Evolutionary conservation across 2,888 invertebrate species (phyloP).

Genomic region (Arenicola marina): DNA sequence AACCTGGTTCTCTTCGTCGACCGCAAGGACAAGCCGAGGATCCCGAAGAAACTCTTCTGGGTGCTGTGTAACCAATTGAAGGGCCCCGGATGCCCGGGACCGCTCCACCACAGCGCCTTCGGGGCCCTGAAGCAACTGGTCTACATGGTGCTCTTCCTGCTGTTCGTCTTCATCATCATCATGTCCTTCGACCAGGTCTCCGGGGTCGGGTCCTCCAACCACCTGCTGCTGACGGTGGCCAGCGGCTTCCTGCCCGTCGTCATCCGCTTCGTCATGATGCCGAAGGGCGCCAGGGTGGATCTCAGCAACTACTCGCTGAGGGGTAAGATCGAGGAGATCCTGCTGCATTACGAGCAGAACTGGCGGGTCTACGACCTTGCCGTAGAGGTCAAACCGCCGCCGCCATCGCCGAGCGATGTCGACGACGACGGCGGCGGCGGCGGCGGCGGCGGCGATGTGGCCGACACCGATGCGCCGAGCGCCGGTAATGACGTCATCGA

Average conservation of each 20-base stretch:
- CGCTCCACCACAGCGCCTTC: not conserved
- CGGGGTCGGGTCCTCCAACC: not conserved
- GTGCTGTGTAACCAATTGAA: not conserved
- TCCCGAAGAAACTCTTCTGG: conserved; percentile 1
- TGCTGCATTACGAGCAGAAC: not conserved
- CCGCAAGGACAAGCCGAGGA: not conserved
- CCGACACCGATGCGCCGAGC: too few species aligned
- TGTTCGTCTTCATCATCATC: not conserved
- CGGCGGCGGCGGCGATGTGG: too few species aligned
- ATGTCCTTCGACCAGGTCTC: not conserved
- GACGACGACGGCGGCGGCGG: too few species aligned
- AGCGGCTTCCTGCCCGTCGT: conserved; percentile 1
- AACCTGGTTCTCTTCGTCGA: not conserved
- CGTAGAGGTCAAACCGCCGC: too few species aligned
- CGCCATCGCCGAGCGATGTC: too few species aligned
- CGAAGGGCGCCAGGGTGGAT: not conserved
- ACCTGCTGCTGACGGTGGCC: conserved; percentile 1
- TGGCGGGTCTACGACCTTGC: not conserved
- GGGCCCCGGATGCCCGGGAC: not conserved
- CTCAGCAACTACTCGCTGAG: conserved; percentile 1
- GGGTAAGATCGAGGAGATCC: conserved; percentile 5
- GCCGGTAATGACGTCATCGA: too few species aligned
- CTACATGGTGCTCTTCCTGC: conserved; percentile 3
- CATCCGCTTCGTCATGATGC: not conserved
- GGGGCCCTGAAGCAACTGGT: not conserved